Percentiles rank a stretch among this genome's conserved stretches.
Evolutionary conservation across 2,888 invertebrate species (phyloP).

Genomic region (Caenorhabditis japonica): DNA sequence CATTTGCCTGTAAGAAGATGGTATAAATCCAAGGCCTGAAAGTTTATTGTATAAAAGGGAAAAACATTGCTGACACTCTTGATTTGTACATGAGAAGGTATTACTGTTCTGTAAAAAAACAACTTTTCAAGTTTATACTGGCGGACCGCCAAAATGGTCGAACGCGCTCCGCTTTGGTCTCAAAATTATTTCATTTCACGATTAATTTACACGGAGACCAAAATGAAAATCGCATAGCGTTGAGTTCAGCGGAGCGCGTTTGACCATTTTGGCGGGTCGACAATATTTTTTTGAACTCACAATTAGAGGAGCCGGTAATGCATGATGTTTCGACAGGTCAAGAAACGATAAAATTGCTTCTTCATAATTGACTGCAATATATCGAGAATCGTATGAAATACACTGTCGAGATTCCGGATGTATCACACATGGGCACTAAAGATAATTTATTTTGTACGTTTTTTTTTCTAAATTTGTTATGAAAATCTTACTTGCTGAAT

Average conservation of each 20-base stretch:
- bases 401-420: slow-evolving; percentile 70
- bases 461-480: background rate
- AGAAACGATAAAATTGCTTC: slow-evolving; percentile 75
- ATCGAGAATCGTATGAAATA: slow-evolving; percentile 73
- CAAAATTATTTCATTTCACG: too few species aligned
- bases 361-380: slow-evolving; percentile 66
- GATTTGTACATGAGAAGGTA: slow-evolving; percentile 63
- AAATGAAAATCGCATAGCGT: too few species aligned
- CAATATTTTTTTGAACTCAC: slow-evolving; percentile 50
- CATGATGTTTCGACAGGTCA: slow-evolving; percentile 62
- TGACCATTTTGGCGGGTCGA: background rate
- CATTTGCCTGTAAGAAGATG: slow-evolving; percentile 39
- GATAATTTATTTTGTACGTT: background rate
- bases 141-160: too few species aligned
- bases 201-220: too few species aligned
- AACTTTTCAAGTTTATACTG: background rate
- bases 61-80: slow-evolving; percentile 72
- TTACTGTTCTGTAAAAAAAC: slow-evolving; percentile 61
- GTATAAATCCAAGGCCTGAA: slow-evolving; percentile 64
- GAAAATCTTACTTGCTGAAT: slow-evolving; percentile 66
- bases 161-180: too few species aligned
- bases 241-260: too few species aligned
- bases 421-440: slow-evolving; percentile 74
- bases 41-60: slow-evolving; percentile 66
- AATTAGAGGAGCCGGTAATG: slow-evolving; percentile 49